Base-by-base conservation (phyloP, 2,797 vertebrate species). In the Pseudochromis fuscus region DNA sequence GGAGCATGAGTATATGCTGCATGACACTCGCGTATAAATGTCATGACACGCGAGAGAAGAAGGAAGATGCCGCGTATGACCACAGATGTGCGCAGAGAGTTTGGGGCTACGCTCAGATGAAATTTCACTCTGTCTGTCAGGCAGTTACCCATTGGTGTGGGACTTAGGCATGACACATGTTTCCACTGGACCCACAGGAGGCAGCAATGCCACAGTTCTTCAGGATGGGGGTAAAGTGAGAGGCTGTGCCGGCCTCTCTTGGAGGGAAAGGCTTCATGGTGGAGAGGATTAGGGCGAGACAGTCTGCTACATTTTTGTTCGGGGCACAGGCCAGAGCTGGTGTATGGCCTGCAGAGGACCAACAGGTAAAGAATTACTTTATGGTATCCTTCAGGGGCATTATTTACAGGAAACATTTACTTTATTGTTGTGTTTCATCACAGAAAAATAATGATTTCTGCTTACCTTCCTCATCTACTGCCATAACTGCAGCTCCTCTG, bases 211-310 rank as follows among this genome's bases (percentile, higher is more conserved):
- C 85, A 69, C 96, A 98, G 94, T 97, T 96, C 91, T 97, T 97
- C 86, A 97, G 93, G 92, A 94, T 95, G 92, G 96, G 93, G 94
- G 95, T 94, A 91, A 97, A 97, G 84, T 94, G 94, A 77, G 95
- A 79, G 25, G 81, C 44, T 9, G 94, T 76, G 5, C 66, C 58
- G 1, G 95, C 88, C 83, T 98, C 97, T 93, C 95, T 96, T 82
- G 96, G 95, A 75, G 97, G 95, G 92, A 97, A 98, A 95, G 96
- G 96, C 96, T 96, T 98, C 97, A 99, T 99, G 92, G 96, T 98
- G 94, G 97, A 97, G 72, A 99, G 96, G 93, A 99, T 98, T 86
- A 98, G 93, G 90, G 97, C 96, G 92, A 99, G 94, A 81, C 97
- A 99, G 90, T 98, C 96, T 0, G 97, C 97, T 60, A 98, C 97